Percentiles rank a stretch among this genome's conserved stretches.
phyloP scores from a whole-genome alignment of 1,140 invertebrate species.

The Ganaspis sp. region DNA sequence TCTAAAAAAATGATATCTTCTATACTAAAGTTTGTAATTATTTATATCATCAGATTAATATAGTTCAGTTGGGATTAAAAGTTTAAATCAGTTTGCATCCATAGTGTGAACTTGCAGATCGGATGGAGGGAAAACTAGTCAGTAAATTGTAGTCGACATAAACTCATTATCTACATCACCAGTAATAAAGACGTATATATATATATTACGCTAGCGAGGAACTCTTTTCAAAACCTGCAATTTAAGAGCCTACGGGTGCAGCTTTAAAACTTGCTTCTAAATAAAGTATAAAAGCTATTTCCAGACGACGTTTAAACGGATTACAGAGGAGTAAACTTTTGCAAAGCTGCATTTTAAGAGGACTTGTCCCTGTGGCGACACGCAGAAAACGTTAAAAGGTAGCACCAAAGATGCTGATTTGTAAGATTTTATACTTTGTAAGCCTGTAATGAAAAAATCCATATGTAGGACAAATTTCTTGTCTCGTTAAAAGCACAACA shows the following conservation, averaged over 20 bases:
- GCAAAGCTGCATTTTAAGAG: conserved; percentile 43
- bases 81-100: not conserved
- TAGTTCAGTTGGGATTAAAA: too few species aligned
- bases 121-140: not conserved
- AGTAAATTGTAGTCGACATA: not conserved
- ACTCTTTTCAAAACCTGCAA: not conserved
- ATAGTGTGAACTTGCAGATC: not conserved
- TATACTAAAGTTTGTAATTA: too few species aligned
- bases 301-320: conserved; percentile 35
- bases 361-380: not conserved
- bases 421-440: conserved; percentile 34
- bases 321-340: conserved; percentile 35
- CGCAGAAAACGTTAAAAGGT: conserved; percentile 33
- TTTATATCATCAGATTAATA: too few species aligned
- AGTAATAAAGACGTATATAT: conserved; percentile 26
- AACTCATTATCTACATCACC: not conserved
- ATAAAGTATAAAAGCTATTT: conserved; percentile 12
- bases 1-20: too few species aligned
- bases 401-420: conserved; percentile 38
- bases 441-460: conserved; percentile 24
- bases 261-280: not conserved
- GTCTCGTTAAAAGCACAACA: too few species aligned
- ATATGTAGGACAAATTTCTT: too few species aligned
- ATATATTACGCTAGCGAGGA: not conserved
- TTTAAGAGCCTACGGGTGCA: not conserved